Percentiles rank a stretch among this genome's conserved stretches.
Conservation (phyloP, 2,888 invertebrate species). For the Halocaridina rubra region DNA sequence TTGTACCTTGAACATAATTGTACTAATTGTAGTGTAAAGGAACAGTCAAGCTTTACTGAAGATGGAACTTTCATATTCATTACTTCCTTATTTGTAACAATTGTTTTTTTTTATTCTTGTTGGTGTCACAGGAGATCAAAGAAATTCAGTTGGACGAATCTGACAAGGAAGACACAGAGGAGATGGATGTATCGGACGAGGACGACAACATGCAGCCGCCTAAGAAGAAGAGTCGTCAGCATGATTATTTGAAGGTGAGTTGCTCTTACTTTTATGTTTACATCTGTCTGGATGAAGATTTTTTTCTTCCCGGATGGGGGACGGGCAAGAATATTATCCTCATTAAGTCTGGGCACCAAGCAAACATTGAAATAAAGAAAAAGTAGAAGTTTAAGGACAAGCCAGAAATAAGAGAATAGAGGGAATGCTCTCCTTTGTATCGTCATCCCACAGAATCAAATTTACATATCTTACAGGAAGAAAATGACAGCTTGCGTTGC, state of each 20-base stretch:
- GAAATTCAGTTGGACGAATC: conserved; percentile 77
- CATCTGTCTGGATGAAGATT: no score
- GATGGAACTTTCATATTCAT: conserved; percentile 9
- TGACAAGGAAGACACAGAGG: conserved; percentile 79
- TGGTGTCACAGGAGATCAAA: conserved; percentile 75
- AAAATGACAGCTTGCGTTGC: conserved; percentile 90
- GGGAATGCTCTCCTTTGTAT: no score
- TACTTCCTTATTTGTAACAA: background rate
- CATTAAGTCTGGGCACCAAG: no score
- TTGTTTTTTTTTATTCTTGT: background rate
- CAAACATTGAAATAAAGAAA: no score
- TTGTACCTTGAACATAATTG: no score
- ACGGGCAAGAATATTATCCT: no score
- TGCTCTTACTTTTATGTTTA: no score
- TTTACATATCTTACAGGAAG: conserved; percentile 79
- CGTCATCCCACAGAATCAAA: no score
- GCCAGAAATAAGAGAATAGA: no score
- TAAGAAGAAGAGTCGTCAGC: conserved; percentile 49
- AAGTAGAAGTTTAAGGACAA: no score
- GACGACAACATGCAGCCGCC: conserved; percentile 69
- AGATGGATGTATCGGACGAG: conserved; percentile 88
- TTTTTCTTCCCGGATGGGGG: no score
- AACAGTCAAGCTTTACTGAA: background rate
- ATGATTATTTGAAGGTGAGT: conserved; percentile 57
- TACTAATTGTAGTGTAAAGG: background rate